Conservation (phyloP, 2,113 vertebrate genomes). For the Pyrgilauda ruficollis region DNA sequence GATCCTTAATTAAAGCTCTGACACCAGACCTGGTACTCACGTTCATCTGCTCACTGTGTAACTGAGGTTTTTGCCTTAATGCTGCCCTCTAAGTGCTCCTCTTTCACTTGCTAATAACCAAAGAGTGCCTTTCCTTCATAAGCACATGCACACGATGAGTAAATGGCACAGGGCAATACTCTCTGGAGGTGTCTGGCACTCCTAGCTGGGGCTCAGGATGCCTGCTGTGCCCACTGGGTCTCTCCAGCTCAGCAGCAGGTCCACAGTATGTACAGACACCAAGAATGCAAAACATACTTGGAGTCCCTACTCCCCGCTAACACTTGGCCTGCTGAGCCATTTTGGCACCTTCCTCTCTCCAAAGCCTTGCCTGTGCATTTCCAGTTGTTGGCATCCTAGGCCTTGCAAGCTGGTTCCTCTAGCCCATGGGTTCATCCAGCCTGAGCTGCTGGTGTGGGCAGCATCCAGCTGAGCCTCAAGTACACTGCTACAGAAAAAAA, state of each 20-base stretch:
- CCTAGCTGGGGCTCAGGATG: not conserved
- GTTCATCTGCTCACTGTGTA: not conserved
- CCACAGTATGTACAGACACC: not conserved
- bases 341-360: not conserved
- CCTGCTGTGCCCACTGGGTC: not conserved
- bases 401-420: not conserved
- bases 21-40: not conserved
- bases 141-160: rapidly evolving
- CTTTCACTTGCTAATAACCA: not conserved
- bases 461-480: not conserved
- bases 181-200: not conserved
- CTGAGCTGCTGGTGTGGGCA: not conserved
- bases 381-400: not conserved
- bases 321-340: not conserved
- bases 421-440: not conserved
- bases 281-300: not conserved
- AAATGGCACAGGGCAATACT: not conserved
- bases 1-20: not conserved
- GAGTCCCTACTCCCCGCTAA: not conserved
- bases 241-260: not conserved
- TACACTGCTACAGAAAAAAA: not conserved
- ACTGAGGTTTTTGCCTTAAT: not conserved
- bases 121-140: not conserved
- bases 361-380: not conserved
- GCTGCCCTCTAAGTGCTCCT: not conserved